These are phyloP conservation scores for Phoeniculus purpureus DNA, from an alignment of 2,797 vertebrate genomes.

Conservation along the genomic window DNA sequence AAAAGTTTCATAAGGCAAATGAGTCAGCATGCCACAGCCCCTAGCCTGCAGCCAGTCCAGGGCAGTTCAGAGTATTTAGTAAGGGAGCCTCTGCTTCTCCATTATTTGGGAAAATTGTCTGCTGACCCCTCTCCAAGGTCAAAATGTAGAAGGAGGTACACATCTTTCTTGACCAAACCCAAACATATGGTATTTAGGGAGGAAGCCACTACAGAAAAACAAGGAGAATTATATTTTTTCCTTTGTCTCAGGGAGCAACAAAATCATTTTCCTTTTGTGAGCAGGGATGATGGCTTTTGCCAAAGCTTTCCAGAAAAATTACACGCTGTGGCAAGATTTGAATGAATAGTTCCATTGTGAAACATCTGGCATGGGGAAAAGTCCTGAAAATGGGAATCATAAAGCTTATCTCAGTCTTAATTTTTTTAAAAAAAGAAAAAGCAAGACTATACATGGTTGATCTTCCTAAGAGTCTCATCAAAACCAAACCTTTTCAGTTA, in stretches of 20 bases:
- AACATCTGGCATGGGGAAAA: neutral
- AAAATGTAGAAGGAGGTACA: neutral
- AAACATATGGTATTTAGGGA: accelerated
- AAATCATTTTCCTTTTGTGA: neutral
- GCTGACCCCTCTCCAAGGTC: neutral
- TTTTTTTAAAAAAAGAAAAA: neutral
- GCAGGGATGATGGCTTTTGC: neutral
- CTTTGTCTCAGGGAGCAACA: neutral
- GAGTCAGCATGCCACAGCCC: neutral
- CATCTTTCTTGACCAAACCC: neutral
- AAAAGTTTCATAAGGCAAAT: neutral
- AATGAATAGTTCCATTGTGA: constrained; percentile 28
- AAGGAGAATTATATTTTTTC: neutral
- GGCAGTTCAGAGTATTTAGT: neutral
- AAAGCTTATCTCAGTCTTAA: neutral
- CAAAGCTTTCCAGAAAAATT: neutral
- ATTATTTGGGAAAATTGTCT: neutral
- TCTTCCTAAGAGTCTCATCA: neutral
- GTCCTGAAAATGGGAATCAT: neutral
- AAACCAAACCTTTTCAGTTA: neutral
- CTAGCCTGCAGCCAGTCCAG: neutral
- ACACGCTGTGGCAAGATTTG: neutral
- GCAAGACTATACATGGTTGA: neutral
- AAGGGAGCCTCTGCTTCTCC: neutral
- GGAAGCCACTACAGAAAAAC: neutral